phyloP scores from a whole-genome alignment of 2,113 vertebrate genomes.

The Tupaia tana region DNA sequence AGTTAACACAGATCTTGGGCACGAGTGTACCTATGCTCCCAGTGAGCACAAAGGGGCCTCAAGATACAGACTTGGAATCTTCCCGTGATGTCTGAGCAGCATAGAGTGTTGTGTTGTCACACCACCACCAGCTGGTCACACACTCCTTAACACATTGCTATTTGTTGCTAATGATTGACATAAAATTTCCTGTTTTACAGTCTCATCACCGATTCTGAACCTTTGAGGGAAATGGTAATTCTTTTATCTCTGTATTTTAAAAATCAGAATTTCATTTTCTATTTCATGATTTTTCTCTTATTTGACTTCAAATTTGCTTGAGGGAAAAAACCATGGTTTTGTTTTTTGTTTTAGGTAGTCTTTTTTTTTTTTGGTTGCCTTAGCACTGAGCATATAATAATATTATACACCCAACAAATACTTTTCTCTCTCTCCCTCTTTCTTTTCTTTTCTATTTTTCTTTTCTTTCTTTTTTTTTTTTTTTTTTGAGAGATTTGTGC shows the following conservation, averaged over 20 bases:
- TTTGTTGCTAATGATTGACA: background rate
- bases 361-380: background rate
- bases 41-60: too few relatives aligned
- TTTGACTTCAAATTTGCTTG: background rate
- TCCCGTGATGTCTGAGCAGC: too few relatives aligned
- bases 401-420: background rate
- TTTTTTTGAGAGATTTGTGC: too few relatives aligned
- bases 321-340: background rate
- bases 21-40: too few relatives aligned
- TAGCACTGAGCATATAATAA: background rate
- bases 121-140: too few relatives aligned
- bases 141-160: too few relatives aligned
- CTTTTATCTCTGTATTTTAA: background rate
- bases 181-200: background rate
- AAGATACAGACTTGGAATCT: too few relatives aligned
- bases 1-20: too few relatives aligned
- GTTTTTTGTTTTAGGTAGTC: accelerated
- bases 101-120: too few relatives aligned
- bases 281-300: background rate
- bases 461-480: too few relatives aligned
- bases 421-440: too few relatives aligned
- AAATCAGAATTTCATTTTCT: background rate
- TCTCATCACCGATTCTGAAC: background rate
- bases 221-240: background rate
- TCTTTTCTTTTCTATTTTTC: too few relatives aligned